phyloP scores from a whole-genome alignment of 2,113 vertebrate genomes.

The Nothocercus nigrocapillus region DNA sequence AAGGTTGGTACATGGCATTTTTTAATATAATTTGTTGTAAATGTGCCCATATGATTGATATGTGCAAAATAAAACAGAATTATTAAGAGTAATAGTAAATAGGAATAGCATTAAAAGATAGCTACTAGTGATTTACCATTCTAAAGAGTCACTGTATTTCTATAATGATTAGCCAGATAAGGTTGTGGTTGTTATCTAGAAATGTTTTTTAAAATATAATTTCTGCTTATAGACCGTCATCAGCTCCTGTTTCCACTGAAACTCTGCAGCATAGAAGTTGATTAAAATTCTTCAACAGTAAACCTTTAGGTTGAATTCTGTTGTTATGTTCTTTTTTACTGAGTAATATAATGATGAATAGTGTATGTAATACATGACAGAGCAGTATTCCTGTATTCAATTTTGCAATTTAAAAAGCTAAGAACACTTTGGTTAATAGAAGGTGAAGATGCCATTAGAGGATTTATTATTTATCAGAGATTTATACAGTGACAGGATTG shows the following conservation, averaged over 20 bases:
- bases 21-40: background rate
- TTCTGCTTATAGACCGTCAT: background rate
- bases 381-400: constrained; percentile 36
- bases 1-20: background rate
- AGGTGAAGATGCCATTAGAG: constrained; percentile 21
- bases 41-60: background rate
- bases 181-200: background rate
- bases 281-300: background rate
- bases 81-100: background rate
- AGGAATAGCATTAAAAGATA: background rate
- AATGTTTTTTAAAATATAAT: background rate
- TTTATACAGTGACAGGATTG: background rate
- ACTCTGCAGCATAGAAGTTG: background rate
- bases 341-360: constrained; percentile 29
- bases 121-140: background rate
- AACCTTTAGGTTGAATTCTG: background rate
- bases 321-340: background rate
- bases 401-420: constrained; percentile 32
- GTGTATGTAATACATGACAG: background rate
- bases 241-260: background rate
- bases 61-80: background rate
- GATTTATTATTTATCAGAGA: constrained; percentile 17
- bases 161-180: background rate
- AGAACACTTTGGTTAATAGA: constrained; percentile 38
- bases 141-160: background rate